Percentiles rank a stretch among this genome's conserved stretches.
Evolutionary conservation across 1,140 invertebrate species (phyloP).

Genomic region (Nylanderia fulva): DNA sequence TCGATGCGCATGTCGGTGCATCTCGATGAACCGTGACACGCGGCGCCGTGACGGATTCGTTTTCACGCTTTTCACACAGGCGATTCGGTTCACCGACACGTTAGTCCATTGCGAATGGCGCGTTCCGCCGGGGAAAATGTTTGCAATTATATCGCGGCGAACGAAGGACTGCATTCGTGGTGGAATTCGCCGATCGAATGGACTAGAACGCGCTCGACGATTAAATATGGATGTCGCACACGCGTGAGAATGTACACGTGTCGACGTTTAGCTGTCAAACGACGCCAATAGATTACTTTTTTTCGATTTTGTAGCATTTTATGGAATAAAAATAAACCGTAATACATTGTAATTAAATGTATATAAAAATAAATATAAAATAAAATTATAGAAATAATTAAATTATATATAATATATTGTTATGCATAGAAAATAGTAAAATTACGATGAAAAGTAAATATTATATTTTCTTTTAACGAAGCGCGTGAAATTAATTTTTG

Average conservation of each 20-base stretch:
- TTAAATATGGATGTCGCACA: background rate
- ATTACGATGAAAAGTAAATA: background rate
- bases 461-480: too few species aligned
- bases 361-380: too few species aligned
- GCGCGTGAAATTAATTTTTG: background rate
- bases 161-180: background rate
- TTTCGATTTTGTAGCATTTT: background rate
- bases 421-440: too few species aligned
- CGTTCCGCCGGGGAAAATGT: background rate
- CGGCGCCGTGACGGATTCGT: conserved; percentile 26
- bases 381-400: too few species aligned
- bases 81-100: conserved; percentile 24
- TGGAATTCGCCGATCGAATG: background rate
- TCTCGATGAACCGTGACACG: conserved; percentile 58
- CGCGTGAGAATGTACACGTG: background rate
- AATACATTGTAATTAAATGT: too few species aligned
- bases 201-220: background rate
- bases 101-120: conserved; percentile 7
- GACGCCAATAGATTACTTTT: background rate
- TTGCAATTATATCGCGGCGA: conserved; percentile 8
- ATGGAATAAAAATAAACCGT: background rate
- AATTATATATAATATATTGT: too few species aligned
- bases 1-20: conserved; percentile 41
- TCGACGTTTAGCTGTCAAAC: background rate
- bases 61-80: conserved; percentile 43